Evolutionary conservation across 2,113 vertebrate genomes (phyloP).

Genomic region (Turnix velox): DNA sequence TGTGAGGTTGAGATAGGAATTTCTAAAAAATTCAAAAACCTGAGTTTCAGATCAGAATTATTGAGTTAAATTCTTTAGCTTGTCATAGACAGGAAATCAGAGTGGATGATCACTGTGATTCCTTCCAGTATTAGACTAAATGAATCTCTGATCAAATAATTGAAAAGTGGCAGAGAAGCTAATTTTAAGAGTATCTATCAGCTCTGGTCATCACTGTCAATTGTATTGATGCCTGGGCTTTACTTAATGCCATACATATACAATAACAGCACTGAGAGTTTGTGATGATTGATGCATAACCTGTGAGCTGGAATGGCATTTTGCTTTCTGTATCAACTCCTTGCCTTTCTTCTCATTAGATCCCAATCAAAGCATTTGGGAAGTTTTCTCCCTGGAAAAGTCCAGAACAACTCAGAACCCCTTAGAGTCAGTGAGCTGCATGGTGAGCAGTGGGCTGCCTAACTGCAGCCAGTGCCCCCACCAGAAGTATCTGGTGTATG

Average conservation of each 20-base stretch:
- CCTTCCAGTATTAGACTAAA: background rate
- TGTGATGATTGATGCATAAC: background rate
- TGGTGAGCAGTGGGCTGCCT: background rate
- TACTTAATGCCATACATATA: background rate
- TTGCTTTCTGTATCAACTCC: background rate
- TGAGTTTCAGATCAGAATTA: background rate
- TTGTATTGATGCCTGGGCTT: background rate
- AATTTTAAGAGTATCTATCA: background rate
- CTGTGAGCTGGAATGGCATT: background rate
- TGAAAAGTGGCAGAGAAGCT: background rate
- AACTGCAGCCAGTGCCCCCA: background rate
- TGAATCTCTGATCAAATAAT: background rate
- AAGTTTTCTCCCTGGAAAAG: background rate
- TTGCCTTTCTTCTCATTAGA: background rate
- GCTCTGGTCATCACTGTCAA: background rate
- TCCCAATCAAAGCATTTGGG: background rate
- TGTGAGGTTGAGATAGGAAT: background rate
- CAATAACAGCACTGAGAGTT: background rate
- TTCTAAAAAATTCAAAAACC: too few species aligned
- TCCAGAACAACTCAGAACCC: background rate
- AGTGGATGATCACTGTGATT: background rate
- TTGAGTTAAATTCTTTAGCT: background rate
- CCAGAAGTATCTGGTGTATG: background rate
- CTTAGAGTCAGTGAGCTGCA: background rate
- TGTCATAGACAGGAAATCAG: background rate